Percentiles rank a stretch among this genome's conserved stretches.
Evolutionary conservation across 2,888 invertebrate species (phyloP).

Genomic region (Drepana falcataria): DNA sequence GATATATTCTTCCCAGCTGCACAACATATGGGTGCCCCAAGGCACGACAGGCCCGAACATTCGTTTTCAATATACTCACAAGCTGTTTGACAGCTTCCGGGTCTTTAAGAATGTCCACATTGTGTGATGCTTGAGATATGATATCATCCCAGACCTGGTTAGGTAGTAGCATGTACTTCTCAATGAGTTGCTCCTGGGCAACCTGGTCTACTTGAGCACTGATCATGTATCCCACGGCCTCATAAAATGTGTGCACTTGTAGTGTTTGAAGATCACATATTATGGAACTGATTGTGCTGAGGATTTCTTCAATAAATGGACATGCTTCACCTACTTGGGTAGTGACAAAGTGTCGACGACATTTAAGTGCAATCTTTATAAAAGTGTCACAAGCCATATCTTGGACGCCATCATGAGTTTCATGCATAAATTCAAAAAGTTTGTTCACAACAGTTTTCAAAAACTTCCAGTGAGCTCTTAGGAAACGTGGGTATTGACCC

Average conservation of each 20-base stretch:
- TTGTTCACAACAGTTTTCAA: constrained; percentile 99
- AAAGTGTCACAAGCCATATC: constrained; percentile 99
- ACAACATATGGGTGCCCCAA: constrained; percentile 97
- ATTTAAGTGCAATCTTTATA: constrained; percentile 99
- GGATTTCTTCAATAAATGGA: constrained; percentile 99
- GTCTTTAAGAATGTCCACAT: constrained; percentile 97
- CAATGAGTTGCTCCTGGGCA: constrained; percentile 95
- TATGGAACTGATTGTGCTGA: constrained; percentile 96
- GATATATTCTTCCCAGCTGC: constrained; percentile 96
- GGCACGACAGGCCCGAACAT: constrained; percentile 99
- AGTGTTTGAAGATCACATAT: constrained; percentile 99
- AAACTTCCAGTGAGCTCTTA: constrained; percentile 99
- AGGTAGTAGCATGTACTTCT: constrained; percentile 97
- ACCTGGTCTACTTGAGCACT: constrained; percentile 95
- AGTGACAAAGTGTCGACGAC: constrained; percentile 97
- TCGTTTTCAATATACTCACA: constrained; percentile 98
- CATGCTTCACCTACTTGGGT: constrained; percentile 96
- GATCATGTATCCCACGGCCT: constrained; percentile 99
- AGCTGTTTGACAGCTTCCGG: constrained; percentile 98
- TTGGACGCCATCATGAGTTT: constrained; percentile 99
- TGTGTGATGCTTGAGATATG: constrained; percentile 96
- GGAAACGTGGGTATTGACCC: constrained; percentile 98
- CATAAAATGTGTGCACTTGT: constrained; percentile 99
- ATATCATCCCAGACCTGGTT: constrained; percentile 99
- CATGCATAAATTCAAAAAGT: constrained; percentile 99